A percentile compares a stretch with the other conserved stretches of the same genome.
These are phyloP conservation scores for Drosophila putrida DNA, from an alignment of 2,888 invertebrate genomes.

Conservation along the genomic window DNA sequence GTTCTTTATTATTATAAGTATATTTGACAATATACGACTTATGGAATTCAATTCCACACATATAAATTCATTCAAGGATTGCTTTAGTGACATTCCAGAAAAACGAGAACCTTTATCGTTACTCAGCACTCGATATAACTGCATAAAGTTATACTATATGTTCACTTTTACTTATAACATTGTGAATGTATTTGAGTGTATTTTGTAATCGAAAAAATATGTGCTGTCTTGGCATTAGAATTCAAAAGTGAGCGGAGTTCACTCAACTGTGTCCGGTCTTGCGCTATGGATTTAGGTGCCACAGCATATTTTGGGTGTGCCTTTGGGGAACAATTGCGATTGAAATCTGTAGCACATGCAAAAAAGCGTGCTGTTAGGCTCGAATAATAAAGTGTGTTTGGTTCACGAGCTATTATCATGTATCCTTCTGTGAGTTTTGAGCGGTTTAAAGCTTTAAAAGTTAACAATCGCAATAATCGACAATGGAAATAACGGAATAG, in stretches of 20 bases:
- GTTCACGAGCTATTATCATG: constrained; percentile 35
- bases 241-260: constrained; percentile 66
- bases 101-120: neutral
- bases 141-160: neutral
- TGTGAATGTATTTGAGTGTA: constrained; percentile 4
- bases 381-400: constrained; percentile 12
- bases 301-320: constrained; percentile 67
- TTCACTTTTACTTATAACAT: constrained; percentile 10
- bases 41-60: no score
- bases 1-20: neutral
- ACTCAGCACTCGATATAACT: neutral
- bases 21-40: neutral
- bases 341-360: constrained; percentile 34
- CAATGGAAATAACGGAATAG: constrained; percentile 2
- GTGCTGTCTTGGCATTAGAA: constrained; percentile 58
- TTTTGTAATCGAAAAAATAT: constrained; percentile 17
- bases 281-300: constrained; percentile 22
- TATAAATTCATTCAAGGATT: no score
- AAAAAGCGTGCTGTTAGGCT: constrained; percentile 19
- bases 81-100: no score
- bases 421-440: constrained; percentile 33
- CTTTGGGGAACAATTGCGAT: constrained; percentile 25
- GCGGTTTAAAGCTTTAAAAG: constrained; percentile 2
- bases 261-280: constrained; percentile 34
- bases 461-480: constrained; percentile 7